phyloP scores from a whole-genome alignment of 92 coral and sea anemone species.

The Zoanthus gigantus region DNA sequence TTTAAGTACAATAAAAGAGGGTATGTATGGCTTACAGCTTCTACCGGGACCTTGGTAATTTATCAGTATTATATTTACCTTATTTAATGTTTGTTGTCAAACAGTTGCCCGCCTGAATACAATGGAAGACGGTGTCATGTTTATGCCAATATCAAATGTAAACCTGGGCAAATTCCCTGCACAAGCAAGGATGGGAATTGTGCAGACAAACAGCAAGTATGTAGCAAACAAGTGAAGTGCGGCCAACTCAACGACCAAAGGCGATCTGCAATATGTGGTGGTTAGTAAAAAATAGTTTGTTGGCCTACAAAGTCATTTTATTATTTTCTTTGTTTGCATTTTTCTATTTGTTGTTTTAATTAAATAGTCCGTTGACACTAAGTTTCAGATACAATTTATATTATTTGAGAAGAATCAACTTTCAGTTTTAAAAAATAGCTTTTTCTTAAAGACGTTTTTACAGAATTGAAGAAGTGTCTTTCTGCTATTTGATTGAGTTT shows the following conservation, averaged over 20 bases:
- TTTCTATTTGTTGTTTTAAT: no score
- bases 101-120: constrained; percentile 61
- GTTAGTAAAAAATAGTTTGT: constrained; percentile 2
- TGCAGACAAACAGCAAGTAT: constrained; percentile 46
- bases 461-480: no score
- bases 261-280: constrained; percentile 35
- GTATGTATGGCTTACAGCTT: background rate
- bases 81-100: background rate
- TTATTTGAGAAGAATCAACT: no score
- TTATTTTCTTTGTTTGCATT: no score
- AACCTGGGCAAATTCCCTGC: constrained; percentile 53
- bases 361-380: no score
- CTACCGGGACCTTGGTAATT: background rate
- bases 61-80: background rate
- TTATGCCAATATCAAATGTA: constrained; percentile 65
- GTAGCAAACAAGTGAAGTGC: constrained; percentile 57
- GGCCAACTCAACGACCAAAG: constrained; percentile 13
- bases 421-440: no score
- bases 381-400: no score
- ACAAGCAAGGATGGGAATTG: constrained; percentile 66
- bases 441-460: no score
- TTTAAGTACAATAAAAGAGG: background rate
- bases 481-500: no score
- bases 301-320: no score
- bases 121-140: constrained; percentile 74